These are phyloP conservation scores for Athetis lepigone DNA, from an alignment of 2,888 invertebrate species.

Conservation along the genomic window DNA sequence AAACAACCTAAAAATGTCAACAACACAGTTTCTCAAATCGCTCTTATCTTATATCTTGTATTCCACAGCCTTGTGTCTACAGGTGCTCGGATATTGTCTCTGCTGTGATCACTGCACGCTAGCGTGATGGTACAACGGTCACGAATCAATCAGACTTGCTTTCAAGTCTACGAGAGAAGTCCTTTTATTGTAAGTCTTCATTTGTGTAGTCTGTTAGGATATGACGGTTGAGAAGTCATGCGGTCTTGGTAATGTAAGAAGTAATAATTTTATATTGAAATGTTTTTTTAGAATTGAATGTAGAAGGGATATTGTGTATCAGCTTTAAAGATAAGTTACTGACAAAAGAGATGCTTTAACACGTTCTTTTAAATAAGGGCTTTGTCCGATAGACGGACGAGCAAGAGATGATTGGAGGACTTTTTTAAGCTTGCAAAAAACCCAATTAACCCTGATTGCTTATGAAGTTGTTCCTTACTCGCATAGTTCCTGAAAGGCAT, in stretches of 20 bases:
- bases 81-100: slow-evolving; percentile 40
- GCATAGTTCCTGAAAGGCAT: no score
- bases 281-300: neutral
- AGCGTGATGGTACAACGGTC: slow-evolving; percentile 19
- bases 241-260: slow-evolving; percentile 1
- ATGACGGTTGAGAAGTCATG: neutral
- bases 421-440: no score
- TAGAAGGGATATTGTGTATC: neutral
- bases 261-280: slow-evolving; percentile 19
- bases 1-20: neutral
- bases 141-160: slow-evolving; percentile 52
- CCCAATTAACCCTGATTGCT: no score
- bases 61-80: slow-evolving; percentile 22
- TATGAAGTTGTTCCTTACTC: no score
- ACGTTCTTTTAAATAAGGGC: no score
- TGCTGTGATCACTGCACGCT: slow-evolving; percentile 28
- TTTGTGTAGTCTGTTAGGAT: slow-evolving; percentile 27
- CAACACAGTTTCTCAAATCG: neutral
- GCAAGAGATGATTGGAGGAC: no score
- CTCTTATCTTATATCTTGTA: neutral
- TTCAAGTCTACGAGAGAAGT: slow-evolving; percentile 20
- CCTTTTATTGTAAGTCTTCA: slow-evolving; percentile 36
- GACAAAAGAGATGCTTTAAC: no score
- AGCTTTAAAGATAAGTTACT: no score
- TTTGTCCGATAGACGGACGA: no score